A percentile compares a stretch with the other conserved stretches of the same genome.
phyloP scores from a whole-genome alignment of 2,113 vertebrate genomes.

The Phylloscopus whistleri region DNA sequence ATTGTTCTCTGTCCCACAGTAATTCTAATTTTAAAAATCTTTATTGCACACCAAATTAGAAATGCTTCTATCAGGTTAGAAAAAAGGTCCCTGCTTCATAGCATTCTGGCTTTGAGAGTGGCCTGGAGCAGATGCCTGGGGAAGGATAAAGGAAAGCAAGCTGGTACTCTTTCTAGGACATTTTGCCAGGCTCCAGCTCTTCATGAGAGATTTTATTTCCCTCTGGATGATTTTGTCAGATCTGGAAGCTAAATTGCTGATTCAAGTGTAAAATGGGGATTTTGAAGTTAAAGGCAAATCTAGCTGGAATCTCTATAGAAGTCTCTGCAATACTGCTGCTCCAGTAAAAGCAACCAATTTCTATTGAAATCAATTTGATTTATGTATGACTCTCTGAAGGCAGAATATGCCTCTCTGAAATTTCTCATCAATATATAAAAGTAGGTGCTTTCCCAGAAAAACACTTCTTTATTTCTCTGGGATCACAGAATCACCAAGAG shows the following conservation, averaged over 20 bases:
- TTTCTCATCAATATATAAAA: slow-evolving; percentile 4
- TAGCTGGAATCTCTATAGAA: neutral
- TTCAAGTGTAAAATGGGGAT: slow-evolving; percentile 9
- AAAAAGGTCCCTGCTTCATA: neutral
- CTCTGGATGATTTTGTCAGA: neutral
- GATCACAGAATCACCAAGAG: neutral
- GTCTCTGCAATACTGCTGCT: neutral
- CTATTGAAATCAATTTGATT: slow-evolving; percentile 4
- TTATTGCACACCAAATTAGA: neutral
- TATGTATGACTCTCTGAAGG: neutral
- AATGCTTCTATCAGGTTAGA: neutral
- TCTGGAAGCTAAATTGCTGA: neutral
- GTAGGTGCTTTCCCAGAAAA: neutral
- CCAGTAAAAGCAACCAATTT: neutral
- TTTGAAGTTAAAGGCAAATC: neutral
- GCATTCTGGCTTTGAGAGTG: neutral
- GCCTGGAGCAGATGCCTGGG: neutral
- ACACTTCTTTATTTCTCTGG: neutral
- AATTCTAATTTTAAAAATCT: neutral
- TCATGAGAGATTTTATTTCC: neutral
- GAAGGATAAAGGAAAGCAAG: neutral
- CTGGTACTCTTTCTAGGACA: neutral
- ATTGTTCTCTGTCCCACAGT: neutral
- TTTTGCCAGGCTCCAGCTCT: neutral
- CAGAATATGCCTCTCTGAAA: neutral